Base-by-base conservation (phyloP, 2,113 vertebrate species). In the Neotragus moschatus region DNA sequence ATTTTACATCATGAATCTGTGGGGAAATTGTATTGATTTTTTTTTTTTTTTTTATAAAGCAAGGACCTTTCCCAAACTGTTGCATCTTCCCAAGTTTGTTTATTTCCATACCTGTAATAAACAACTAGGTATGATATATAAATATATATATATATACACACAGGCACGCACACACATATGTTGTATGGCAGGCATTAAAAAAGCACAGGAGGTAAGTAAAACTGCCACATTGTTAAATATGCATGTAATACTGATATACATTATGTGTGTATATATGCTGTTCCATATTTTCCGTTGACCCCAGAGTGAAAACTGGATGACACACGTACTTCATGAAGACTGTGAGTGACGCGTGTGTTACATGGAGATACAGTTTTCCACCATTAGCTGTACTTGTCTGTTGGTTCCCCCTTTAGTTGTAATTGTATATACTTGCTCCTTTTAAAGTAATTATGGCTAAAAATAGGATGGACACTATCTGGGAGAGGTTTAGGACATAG, bases 1-100 rank as follows among this genome's bases (percentile, higher is more conserved):
- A 99, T 99, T 99, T 99, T 99, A 99, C 98, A 98, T 99, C 98
- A 98, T 98, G 98, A 99, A 99, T 98, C 99, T 99, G 93, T 99
- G 98, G 99, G 99, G 98, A 99, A 98, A 98, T 97, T 97, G 81
- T 98, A 99, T 99, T 99, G 99, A 99, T 99, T 99, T 98, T 98
- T 98, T 98, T 98, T 98, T n/a, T 98, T 98, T 98, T 96, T 97
- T 98, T 90, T 66, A 96, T 98, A 98, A 97, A 98, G 45, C 97
- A 98, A 98, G 92, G 91, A 93, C 97, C 84, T 91, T 98, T 98
- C 81, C 97, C 94, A 98, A 98, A 98, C 94, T 97, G 5, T 98
- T 55, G 82, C 92, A 88, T 98, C 98, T 98, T 98, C 82, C 4
- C 55, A 97, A 88, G 84, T 98, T 96, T 97, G 89, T 98, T 98